Evolutionary conservation across 2,113 vertebrate species (phyloP).

Genomic region (Bettongia penicillata): DNA sequence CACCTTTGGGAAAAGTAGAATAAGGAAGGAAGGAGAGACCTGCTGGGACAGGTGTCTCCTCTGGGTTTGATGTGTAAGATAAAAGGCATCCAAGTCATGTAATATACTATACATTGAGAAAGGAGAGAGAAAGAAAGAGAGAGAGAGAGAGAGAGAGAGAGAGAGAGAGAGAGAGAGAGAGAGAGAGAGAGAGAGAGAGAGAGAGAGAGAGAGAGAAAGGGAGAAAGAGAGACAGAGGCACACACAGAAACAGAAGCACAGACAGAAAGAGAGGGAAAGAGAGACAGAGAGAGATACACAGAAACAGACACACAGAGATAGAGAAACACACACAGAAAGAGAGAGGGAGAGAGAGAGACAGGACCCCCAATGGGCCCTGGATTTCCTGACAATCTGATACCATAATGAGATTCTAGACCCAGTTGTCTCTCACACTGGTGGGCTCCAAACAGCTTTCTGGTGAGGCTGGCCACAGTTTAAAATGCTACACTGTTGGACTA

Average conservation of each 20-base stretch:
- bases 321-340: not conserved
- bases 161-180: no score
- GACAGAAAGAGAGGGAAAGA: not conserved
- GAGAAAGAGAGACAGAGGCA: not conserved
- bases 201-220: not conserved
- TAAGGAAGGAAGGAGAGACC: conserved; percentile 49
- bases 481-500: not conserved
- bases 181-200: not conserved
- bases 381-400: not conserved
- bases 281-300: not conserved
- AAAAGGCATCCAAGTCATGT: not conserved
- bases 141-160: not conserved
- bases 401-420: not conserved
- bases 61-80: not conserved
- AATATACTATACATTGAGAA: not conserved
- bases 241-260: not conserved
- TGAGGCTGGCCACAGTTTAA: conserved; percentile 63
- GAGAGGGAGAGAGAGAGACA: not conserved
- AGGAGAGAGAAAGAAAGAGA: not conserved
- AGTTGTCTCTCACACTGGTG: not conserved
- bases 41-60: not conserved
- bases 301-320: not conserved
- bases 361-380: not conserved
- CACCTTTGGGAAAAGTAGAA: conserved; percentile 33
- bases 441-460: conserved; percentile 11